A percentile compares a stretch with the other conserved stretches of the same genome.
Conservation (phyloP, 2,797 vertebrate species). For the Pipistrellus pipistrellus region DNA sequence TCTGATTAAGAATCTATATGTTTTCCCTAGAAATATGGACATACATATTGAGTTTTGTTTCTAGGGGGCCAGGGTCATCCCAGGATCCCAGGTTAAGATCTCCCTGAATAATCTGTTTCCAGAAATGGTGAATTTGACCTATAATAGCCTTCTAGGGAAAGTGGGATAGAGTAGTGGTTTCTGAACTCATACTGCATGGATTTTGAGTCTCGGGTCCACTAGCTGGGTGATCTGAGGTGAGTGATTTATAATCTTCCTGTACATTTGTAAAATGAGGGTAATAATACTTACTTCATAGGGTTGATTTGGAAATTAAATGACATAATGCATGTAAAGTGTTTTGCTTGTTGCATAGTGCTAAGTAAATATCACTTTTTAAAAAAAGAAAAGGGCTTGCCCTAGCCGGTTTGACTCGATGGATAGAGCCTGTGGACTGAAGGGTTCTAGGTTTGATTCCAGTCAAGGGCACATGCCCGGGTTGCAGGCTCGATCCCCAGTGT, state of each 20-base stretch:
- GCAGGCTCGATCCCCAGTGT: no score
- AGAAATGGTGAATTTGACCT: conserved; percentile 49
- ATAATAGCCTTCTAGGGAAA: not conserved
- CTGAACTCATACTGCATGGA: not conserved
- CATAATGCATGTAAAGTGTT: not conserved
- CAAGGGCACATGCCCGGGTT: no score
- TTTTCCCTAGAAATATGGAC: not conserved
- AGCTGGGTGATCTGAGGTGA: not conserved
- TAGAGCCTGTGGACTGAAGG: no score
- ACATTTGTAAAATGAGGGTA: not conserved
- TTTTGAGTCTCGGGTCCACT: conserved; percentile 5
- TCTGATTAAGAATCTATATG: not conserved
- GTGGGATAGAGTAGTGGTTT: not conserved
- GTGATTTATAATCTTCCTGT: not conserved
- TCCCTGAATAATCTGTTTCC: not conserved
- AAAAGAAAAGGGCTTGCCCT: not conserved
- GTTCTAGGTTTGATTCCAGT: no score
- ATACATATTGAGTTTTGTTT: conserved; percentile 46
- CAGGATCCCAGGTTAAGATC: not conserved
- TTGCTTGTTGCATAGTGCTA: not conserved
- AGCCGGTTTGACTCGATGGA: no score
- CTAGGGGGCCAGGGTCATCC: not conserved
- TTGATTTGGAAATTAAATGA: conserved; percentile 27
- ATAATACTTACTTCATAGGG: conserved; percentile 17
- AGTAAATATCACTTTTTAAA: conserved; percentile 27